Percentiles rank a stretch among this genome's conserved stretches.
Evolutionary conservation across 2,113 vertebrate species (phyloP).

Genomic region (Pluvianellus socialis): DNA sequence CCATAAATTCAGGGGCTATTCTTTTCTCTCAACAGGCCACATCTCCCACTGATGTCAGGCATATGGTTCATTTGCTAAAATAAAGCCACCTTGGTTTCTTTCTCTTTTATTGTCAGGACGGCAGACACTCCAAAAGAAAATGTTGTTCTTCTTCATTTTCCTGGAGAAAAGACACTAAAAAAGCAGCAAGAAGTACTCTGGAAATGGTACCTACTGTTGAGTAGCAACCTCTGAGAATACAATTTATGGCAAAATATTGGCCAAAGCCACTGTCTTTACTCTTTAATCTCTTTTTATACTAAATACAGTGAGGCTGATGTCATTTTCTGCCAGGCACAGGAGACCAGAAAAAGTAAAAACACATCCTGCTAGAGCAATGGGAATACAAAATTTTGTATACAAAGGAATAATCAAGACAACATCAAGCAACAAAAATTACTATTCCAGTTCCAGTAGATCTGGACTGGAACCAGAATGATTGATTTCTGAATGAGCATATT

Average conservation of each 20-base stretch:
- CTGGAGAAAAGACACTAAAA: neutral
- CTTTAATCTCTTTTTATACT: conserved; percentile 6
- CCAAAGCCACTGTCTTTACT: neutral
- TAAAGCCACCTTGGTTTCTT: neutral
- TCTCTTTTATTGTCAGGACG: neutral
- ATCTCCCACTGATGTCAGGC: neutral
- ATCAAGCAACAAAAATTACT: neutral
- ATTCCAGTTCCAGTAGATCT: neutral
- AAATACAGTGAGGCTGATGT: neutral
- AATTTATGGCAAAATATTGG: neutral
- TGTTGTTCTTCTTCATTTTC: neutral
- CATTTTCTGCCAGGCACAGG: neutral
- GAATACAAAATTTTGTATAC: neutral
- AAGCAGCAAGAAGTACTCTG: neutral
- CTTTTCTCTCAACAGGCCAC: neutral
- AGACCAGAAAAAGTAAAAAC: neutral
- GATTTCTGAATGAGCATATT: neutral
- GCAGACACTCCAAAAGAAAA: neutral
- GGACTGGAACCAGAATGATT: neutral
- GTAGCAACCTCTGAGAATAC: neutral
- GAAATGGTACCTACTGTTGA: neutral
- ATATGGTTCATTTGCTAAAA: conserved; percentile 29
- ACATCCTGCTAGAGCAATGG: neutral
- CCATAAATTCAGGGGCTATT: neutral
- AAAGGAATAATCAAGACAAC: neutral